These are phyloP conservation scores for Chloroceryle aenea DNA, from an alignment of 2,113 vertebrate species.

Conservation along the genomic window DNA sequence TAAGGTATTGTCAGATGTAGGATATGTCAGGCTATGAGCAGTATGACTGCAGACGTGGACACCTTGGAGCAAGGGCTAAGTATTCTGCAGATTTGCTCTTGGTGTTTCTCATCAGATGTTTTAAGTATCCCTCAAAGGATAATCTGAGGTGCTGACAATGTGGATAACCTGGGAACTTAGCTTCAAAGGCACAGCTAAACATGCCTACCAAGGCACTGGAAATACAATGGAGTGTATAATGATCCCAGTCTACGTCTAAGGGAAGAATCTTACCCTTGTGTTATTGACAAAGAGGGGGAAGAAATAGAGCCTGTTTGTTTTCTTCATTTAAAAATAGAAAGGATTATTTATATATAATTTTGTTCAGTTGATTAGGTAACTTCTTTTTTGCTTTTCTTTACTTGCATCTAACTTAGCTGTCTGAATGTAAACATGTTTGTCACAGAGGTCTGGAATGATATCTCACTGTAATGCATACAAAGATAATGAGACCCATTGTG, in stretches of 20 bases:
- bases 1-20: neutral
- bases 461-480: neutral
- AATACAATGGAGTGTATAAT: neutral
- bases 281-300: neutral
- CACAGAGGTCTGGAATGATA: neutral
- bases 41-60: rapidly evolving
- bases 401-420: neutral
- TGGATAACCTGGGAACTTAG: neutral
- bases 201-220: neutral
- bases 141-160: neutral
- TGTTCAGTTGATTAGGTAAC: neutral
- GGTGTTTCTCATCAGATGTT: neutral
- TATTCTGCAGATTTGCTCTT: neutral
- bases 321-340: neutral
- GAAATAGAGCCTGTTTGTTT: neutral
- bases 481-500: neutral
- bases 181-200: neutral
- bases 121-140: neutral
- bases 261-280: neutral
- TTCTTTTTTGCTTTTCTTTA: neutral
- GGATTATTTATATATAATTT: neutral
- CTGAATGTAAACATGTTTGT: neutral
- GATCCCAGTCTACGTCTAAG: neutral
- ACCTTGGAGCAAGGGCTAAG: neutral
- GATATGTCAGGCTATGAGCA: neutral